Evolutionary conservation across 2,797 vertebrate species (phyloP), one percentile per base, ranked within the genome.

Genomic region (Acrossocheilus fasciatus): DNA sequence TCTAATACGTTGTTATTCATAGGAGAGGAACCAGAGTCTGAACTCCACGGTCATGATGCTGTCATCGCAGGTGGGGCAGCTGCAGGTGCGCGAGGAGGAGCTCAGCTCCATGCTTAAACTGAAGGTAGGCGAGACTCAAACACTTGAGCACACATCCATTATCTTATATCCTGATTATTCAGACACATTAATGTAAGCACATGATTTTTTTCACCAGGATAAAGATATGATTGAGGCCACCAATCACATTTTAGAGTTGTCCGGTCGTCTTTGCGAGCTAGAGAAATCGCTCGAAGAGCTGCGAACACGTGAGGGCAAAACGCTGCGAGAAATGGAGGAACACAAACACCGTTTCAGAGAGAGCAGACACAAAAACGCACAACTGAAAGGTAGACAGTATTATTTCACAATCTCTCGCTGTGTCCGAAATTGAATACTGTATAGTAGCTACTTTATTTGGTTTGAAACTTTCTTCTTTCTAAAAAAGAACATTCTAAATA

Each of bases 31-130:
- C 78, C 93, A 94, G 88, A 96, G 92, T 87, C 95, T 98, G 76
- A 97, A 92, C 92, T 95, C 93, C 83, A 96, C 95, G 0, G 77
- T 98, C 80, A 90, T 94, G 91, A 94, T 96, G 45, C 94, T 98
- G 86, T 97, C 97, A 81, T 92, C 93, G 84, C 96, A 96, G 84
- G 92, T 96, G 66, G 96, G 96, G 50, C 96, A 96, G 69, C 91
- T 98, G 87, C 96, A 97, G 90, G 97, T 95, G 0, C 96, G 95
- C 23, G 97, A 98, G 82, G 96, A 97, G 91, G 96, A 97, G 59
- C 95, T 98, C 45, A 93, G 96, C 26, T 95, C 96, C 0, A 95
- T 96, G 95, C 96, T 98, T 70, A 96, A 95, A 89, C 93, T 97
- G 17, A 98, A 98, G 97, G 97, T 98, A 76, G 9, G 23, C 20